A percentile compares a stretch with the other conserved stretches of the same genome.
Evolutionary conservation across 2,113 vertebrate species (phyloP).

Genomic region (Gopherus flavomarginatus): DNA sequence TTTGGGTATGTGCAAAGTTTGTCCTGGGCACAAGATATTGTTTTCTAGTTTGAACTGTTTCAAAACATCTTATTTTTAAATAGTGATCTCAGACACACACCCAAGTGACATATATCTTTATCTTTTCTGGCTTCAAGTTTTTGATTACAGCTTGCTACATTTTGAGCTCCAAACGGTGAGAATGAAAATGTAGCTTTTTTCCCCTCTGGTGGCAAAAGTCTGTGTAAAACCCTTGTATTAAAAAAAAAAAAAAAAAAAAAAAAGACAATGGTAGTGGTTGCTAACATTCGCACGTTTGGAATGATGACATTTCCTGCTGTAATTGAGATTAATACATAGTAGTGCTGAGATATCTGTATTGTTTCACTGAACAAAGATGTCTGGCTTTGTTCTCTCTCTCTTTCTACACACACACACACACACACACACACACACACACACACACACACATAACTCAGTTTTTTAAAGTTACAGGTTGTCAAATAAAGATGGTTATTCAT

Average conservation of each 20-base stretch:
- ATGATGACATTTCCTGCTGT: not conserved
- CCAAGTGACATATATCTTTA: not conserved
- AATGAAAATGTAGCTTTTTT: not conserved
- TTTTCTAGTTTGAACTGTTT: not conserved
- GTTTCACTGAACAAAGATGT: not conserved
- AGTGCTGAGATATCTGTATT: not conserved
- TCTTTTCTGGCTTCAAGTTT: not conserved
- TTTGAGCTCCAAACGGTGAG: not conserved
- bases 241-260: not conserved
- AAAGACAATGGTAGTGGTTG: not conserved
- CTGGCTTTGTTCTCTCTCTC: not conserved
- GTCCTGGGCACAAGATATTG: constrained; percentile 22
- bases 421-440: too few species aligned
- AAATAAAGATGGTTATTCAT: not conserved
- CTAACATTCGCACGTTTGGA: not conserved
- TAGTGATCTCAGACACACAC: not conserved
- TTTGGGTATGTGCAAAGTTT: constrained; percentile 6
- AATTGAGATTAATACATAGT: not conserved
- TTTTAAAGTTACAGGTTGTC: too few species aligned
- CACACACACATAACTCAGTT: too few species aligned
- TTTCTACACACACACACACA: too few species aligned
- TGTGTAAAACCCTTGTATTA: not conserved
- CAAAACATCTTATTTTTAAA: not conserved
- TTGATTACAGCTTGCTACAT: not conserved
- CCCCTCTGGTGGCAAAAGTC: not conserved